Percentiles rank a stretch among this genome's conserved stretches.
Conservation (phyloP, 2,888 invertebrate genomes). For the Tholera decimalis region DNA sequence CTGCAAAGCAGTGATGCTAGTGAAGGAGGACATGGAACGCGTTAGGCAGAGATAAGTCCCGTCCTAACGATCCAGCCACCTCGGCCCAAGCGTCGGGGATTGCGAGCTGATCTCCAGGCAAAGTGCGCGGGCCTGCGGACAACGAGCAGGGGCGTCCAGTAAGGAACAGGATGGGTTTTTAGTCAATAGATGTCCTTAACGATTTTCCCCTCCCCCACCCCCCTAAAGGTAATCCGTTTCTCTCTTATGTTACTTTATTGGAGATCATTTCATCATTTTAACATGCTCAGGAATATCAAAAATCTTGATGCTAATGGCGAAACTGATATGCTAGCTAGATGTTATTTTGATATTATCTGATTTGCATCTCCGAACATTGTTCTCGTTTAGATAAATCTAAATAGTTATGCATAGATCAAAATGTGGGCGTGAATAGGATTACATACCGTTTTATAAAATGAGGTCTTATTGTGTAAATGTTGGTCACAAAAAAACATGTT, state of each 20-base stretch:
- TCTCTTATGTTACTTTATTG: neutral
- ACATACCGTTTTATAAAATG: neutral
- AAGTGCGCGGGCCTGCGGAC: too few relatives aligned
- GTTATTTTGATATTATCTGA: neutral
- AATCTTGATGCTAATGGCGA: neutral
- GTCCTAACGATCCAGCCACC: too few relatives aligned
- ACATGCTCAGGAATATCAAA: neutral
- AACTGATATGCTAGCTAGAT: slow-evolving; percentile 6
- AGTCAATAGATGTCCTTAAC: too few relatives aligned
- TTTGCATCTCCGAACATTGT: slow-evolving; percentile 7
- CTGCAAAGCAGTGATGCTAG: too few relatives aligned
- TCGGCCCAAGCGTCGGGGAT: too few relatives aligned
- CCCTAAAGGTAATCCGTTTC: neutral
- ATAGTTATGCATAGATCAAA: neutral
- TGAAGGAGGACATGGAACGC: too few relatives aligned
- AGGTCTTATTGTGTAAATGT: neutral
- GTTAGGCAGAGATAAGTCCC: too few relatives aligned
- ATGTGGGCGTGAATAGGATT: neutral
- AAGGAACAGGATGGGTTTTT: too few relatives aligned
- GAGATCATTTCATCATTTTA: neutral
- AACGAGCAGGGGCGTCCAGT: too few relatives aligned
- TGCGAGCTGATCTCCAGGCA: too few relatives aligned
- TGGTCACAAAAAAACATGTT: too few relatives aligned
- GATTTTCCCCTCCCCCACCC: too few relatives aligned
- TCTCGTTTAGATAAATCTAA: neutral